Evolutionary conservation across 92 coral and sea anemone genomes (phyloP).

Genomic region (Pocillopora meandrina): DNA sequence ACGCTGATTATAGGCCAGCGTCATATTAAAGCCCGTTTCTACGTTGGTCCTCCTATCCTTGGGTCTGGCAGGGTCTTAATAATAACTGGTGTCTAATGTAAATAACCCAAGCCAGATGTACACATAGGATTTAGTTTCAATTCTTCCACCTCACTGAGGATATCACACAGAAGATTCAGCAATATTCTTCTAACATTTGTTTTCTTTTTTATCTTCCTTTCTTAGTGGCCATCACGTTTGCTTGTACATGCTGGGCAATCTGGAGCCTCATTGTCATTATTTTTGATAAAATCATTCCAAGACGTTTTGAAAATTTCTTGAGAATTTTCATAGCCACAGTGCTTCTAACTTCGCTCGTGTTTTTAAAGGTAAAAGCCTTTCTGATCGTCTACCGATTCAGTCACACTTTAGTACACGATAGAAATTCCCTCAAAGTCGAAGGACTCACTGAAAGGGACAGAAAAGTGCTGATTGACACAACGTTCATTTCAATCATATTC

Average conservation of each 20-base stretch:
- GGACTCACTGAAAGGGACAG: conserved; percentile 2
- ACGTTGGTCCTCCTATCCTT: no score
- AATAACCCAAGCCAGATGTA: no score
- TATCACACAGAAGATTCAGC: no score
- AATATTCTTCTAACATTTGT: background rate
- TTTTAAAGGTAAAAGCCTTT: background rate
- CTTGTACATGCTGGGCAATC: conserved; percentile 10
- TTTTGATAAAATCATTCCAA: background rate
- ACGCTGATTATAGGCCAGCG: no score
- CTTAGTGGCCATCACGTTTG: background rate
- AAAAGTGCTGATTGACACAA: conserved; percentile 15
- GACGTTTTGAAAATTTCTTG: background rate
- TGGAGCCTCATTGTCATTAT: background rate
- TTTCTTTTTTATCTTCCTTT: background rate
- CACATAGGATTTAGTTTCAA: no score
- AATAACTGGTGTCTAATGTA: no score
- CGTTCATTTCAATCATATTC: background rate
- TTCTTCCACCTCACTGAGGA: no score
- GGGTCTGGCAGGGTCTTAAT: no score
- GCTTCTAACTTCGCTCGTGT: background rate
- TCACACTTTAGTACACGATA: background rate
- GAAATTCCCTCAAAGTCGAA: background rate
- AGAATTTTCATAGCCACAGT: conserved; percentile 1
- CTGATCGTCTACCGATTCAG: conserved; percentile 5
- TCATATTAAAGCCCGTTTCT: no score